Evolutionary conservation across 1,140 invertebrate species (phyloP), one percentile per base, ranked within the genome.

Genomic region (Parapsyche elsis): DNA sequence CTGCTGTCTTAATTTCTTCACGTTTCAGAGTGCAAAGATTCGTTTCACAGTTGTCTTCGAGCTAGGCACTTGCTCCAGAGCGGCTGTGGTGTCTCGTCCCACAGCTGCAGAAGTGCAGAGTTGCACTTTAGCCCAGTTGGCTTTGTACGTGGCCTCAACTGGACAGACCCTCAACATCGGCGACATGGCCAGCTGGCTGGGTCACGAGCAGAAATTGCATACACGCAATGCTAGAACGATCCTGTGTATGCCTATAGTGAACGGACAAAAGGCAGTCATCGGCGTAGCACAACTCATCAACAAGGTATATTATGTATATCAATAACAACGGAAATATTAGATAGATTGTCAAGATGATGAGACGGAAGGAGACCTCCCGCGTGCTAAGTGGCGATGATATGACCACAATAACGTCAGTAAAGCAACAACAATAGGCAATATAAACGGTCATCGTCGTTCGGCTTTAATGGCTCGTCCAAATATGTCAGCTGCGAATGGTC

Each of bases 241-340:
- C 84, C 90, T 96, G 0, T 96, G 95, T 84, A 97, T 97, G 94
- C 96, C 96, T 0, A 97, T 98, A 80, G 94, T 95, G 23, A 97
- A 97, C 87, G 95, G 95, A 4, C 93, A 96, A 85, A 94, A 94
- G 83, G 91, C 91, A 57, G 94, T 98, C 1, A 96, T 98, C 82
- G 97, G 97, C 16, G 97, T 98, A 0, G 95, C 95, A 61, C 97
- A 98, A 85, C 89, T 98, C 26, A 96, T 98, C 49, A 98, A 98
- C 86, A 98, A 98, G 92, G 94, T 95, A 84, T 79, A 79, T 76
- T 59, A 74, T n/a, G n/a, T n/a, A n/a, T n/a, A n/a, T n/a, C n/a
- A n/a, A n/a, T n/a, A n/a, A n/a, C 30, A 7, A 38, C 30, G 30
- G 30, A 38, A 38, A 1, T 38, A 38, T 38, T 1, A 38, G 1